These are phyloP conservation scores for Dryocosmus kuriphilus DNA, from an alignment of 2,888 invertebrate genomes.

Conservation along the genomic window DNA sequence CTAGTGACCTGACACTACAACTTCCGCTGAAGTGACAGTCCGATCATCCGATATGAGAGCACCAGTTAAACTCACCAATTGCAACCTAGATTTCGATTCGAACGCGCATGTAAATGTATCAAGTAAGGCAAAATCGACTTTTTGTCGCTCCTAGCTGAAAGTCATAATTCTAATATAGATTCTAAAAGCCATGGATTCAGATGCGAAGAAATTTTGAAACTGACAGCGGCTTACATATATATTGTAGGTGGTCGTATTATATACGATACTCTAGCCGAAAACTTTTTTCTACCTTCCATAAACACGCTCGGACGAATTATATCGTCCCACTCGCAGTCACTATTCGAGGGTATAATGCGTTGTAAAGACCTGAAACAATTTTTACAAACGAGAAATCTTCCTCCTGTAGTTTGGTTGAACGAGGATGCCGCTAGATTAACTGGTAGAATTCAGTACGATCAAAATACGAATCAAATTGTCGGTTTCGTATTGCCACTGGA, in stretches of 20 bases:
- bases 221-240: conserved; percentile 45
- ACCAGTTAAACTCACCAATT: too few species aligned
- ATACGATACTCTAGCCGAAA: conserved; percentile 55
- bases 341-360: conserved; percentile 55
- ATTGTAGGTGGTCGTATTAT: conserved; percentile 52
- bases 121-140: too few species aligned
- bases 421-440: conserved; percentile 59
- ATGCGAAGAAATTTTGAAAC: conserved; percentile 40
- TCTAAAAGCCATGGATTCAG: conserved; percentile 27
- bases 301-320: conserved; percentile 50
- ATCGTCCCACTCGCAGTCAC: conserved; percentile 40
- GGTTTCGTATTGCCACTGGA: conserved; percentile 55
- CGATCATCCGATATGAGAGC: too few species aligned
- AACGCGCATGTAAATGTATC: too few species aligned
- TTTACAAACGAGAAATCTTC: conserved; percentile 50
- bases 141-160: too few species aligned
- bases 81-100: too few species aligned
- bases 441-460: conserved; percentile 53
- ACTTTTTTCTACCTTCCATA: conserved; percentile 53
- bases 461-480: conserved; percentile 49
- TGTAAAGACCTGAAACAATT: conserved; percentile 52
- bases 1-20: too few species aligned
- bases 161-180: too few species aligned
- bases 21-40: too few species aligned
- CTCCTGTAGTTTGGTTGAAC: conserved; percentile 52